Conservation (phyloP, 1,140 invertebrate genomes). For the Dendrolimus kikuchii region DNA sequence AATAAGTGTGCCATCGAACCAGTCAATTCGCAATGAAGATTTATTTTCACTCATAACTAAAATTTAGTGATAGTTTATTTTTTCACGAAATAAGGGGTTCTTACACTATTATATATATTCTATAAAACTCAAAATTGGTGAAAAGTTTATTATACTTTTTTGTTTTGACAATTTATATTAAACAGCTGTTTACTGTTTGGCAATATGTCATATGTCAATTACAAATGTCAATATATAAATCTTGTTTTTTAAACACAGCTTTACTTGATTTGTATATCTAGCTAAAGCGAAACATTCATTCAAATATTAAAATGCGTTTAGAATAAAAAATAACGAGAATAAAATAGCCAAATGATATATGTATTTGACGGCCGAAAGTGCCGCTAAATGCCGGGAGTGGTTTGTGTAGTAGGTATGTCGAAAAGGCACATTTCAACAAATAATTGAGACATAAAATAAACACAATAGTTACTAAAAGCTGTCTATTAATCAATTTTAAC, state of each 20-base stretch:
- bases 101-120: not conserved
- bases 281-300: too few species aligned
- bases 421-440: too few species aligned
- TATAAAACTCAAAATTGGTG: not conserved
- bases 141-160: conserved; percentile 3
- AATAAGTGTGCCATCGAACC: conserved; percentile 58
- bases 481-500: too few species aligned
- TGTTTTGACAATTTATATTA: conserved; percentile 10
- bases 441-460: too few species aligned
- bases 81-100: not conserved
- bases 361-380: too few species aligned
- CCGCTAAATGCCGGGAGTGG: too few species aligned
- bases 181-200: conserved; percentile 2
- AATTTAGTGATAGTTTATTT: not conserved
- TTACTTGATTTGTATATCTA: too few species aligned
- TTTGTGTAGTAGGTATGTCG: too few species aligned
- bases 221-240: not conserved
- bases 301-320: too few species aligned
- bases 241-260: not conserved
- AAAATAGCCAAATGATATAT: too few species aligned
- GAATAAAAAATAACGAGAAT: too few species aligned
- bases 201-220: conserved; percentile 1
- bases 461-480: too few species aligned
- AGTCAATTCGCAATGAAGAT: conserved; percentile 51
- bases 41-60: conserved; percentile 24